Percentiles rank a stretch among this genome's conserved stretches.
Evolutionary conservation across 1,140 invertebrate genomes (phyloP).

Genomic region (Euura lappo): DNA sequence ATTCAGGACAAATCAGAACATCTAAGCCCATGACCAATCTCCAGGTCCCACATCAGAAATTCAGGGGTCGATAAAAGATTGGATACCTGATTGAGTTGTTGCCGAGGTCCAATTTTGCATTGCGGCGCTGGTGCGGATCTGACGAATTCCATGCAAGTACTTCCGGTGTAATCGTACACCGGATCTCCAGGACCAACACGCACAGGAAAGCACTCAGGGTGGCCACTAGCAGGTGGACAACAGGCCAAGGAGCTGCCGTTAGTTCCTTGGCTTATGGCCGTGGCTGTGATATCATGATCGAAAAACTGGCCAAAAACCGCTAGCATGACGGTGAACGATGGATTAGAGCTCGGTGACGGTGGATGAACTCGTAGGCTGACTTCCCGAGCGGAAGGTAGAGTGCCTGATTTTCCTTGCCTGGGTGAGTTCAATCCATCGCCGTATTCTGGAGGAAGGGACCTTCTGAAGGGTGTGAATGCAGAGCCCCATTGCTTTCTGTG

Average conservation of each 20-base stretch:
- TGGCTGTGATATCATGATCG: constrained; percentile 93
- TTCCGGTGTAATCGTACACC: constrained; percentile 68
- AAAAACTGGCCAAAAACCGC: constrained; percentile 95
- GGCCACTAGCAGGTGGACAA: constrained; percentile 57
- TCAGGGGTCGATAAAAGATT: no score
- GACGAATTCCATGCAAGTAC: constrained; percentile 84
- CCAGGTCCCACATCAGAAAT: no score
- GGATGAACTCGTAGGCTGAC: constrained; percentile 77
- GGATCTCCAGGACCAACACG: constrained; percentile 70
- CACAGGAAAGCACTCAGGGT: constrained; percentile 87
- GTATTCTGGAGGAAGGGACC: constrained; percentile 77
- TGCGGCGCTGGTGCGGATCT: constrained; percentile 84
- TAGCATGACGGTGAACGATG: constrained; percentile 79
- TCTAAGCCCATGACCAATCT: no score
- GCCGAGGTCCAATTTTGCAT: constrained; percentile 81
- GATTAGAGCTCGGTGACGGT: constrained; percentile 73
- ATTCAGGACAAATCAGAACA: no score
- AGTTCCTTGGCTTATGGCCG: constrained; percentile 73
- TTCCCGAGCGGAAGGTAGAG: constrained; percentile 74
- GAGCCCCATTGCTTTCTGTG: constrained; percentile 72
- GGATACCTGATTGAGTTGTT: constrained; percentile 86
- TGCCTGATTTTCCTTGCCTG: constrained; percentile 62
- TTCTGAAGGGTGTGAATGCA: constrained; percentile 76
- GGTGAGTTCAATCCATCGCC: constrained; percentile 79
- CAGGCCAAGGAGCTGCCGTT: constrained; percentile 72